Conservation (phyloP, 1,140 invertebrate species). For the Bombus waltoni region DNA sequence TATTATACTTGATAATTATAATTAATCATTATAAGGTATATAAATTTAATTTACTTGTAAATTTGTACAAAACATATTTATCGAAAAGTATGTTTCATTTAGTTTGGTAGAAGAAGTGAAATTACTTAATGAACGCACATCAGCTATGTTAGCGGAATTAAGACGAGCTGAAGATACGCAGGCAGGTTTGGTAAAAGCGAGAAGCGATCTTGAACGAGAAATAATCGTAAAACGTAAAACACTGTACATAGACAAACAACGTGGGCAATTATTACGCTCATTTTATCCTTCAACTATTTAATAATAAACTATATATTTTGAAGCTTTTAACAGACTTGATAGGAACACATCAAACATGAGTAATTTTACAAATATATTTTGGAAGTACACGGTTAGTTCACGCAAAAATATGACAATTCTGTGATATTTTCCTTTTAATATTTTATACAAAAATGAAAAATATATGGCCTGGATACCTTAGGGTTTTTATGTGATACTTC, state of each 20-base stretch:
- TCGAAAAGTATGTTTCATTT: constrained; percentile 23
- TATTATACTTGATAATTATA: neutral
- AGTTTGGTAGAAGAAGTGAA: constrained; percentile 89
- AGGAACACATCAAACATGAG: neutral
- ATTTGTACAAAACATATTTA: neutral
- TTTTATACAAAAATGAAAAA: constrained; percentile 50
- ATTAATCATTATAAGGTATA: neutral
- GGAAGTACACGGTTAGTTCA: constrained; percentile 36
- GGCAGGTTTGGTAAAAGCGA: constrained; percentile 84
- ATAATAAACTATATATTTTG: constrained; percentile 72
- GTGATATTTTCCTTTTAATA: constrained; percentile 26
- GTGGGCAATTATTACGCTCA: constrained; percentile 85
- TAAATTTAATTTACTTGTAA: neutral
- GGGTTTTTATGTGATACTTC: neutral
- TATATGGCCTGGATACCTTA: constrained; percentile 10
- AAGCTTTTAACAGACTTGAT: neutral
- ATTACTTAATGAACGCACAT: constrained; percentile 86
- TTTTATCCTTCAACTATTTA: constrained; percentile 87
- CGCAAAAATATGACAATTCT: constrained; percentile 40
- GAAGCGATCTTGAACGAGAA: constrained; percentile 87
- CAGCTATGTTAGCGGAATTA: constrained; percentile 84
- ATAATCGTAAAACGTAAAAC: constrained; percentile 89
- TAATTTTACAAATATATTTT: constrained; percentile 23
- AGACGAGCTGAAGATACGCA: constrained; percentile 85
- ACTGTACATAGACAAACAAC: constrained; percentile 87